A percentile compares a stretch with the other conserved stretches of the same genome.
Conservation (phyloP, 2,888 invertebrate species). For the Volucella bombylans region DNA sequence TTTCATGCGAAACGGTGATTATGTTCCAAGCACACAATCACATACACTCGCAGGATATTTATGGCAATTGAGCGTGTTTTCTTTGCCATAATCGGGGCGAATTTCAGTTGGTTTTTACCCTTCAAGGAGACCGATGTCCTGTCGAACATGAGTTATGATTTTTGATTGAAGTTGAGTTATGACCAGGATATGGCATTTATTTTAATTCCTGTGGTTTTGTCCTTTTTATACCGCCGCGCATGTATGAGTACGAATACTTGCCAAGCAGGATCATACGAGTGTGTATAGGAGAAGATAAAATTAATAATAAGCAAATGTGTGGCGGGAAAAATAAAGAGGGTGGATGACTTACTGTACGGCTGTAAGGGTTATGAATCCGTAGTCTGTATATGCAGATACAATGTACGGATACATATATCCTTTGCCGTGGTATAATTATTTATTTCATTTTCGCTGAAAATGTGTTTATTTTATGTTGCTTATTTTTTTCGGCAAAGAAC, state of each 20-base stretch:
- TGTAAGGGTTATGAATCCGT: conserved; percentile 49
- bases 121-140: conserved; percentile 66
- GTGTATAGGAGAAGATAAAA: conserved; percentile 52
- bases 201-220: conserved; percentile 55
- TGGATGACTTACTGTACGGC: conserved; percentile 1
- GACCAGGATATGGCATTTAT: conserved; percentile 73
- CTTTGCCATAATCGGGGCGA: conserved; percentile 22
- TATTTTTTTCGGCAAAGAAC: conserved; percentile 17
- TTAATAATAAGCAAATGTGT: conserved; percentile 52
- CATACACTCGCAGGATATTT: conserved; percentile 48
- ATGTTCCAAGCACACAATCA: conserved; percentile 71
- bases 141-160: conserved; percentile 81
- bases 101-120: conserved; percentile 39
- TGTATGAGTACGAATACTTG: conserved; percentile 29
- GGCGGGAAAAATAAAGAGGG: conserved; percentile 9
- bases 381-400: conserved; percentile 51
- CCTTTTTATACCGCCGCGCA: conserved; percentile 29
- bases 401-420: conserved; percentile 44
- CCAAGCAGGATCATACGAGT: conserved; percentile 43
- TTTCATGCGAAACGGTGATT: conserved; percentile 82
- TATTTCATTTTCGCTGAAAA: conserved; percentile 70
- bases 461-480: conserved; percentile 63
- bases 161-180: conserved; percentile 82
- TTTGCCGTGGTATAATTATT: conserved; percentile 63
- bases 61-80: conserved; percentile 66